A percentile compares a stretch with the other conserved stretches of the same genome.
These are phyloP conservation scores for Fundulus diaphanus DNA, from an alignment of 2,797 vertebrate species.

Conservation along the genomic window DNA sequence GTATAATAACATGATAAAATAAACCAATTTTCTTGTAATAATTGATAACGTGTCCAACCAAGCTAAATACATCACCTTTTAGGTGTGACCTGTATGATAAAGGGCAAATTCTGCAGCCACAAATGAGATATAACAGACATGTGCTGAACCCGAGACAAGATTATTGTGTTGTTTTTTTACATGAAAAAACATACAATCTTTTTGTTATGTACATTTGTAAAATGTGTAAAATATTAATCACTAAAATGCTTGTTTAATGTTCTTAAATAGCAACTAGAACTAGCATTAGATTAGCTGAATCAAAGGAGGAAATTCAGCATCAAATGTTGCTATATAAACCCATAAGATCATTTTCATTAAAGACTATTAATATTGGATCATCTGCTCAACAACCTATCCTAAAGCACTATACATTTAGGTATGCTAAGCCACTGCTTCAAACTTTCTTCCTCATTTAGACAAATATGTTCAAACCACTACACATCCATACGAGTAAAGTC, in stretches of 20 bases:
- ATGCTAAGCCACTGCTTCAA: slow-evolving; percentile 30
- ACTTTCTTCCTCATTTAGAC: neutral
- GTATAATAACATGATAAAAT: too few relatives aligned
- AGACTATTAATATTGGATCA: slow-evolving; percentile 12
- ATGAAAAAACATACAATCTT: neutral
- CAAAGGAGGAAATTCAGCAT: neutral
- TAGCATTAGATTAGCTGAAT: too few relatives aligned
- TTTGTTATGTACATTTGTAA: neutral
- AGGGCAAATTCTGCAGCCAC: neutral
- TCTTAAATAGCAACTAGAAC: too few relatives aligned
- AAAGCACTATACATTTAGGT: slow-evolving; percentile 37
- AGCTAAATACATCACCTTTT: neutral
- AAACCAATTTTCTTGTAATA: neutral
- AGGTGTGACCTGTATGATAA: neutral
- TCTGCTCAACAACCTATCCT: slow-evolving; percentile 24
- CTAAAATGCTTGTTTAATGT: too few relatives aligned
- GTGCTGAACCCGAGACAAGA: neutral
- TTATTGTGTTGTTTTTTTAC: neutral
- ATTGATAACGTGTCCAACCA: neutral
- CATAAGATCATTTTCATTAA: neutral
- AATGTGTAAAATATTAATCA: neutral
- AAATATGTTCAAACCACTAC: neutral
- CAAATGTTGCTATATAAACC: neutral
- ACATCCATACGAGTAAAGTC: slow-evolving; percentile 17
- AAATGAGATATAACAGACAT: neutral